Evolutionary conservation across 2,113 vertebrate genomes (phyloP).

Genomic region (Lipophrys pholis): DNA sequence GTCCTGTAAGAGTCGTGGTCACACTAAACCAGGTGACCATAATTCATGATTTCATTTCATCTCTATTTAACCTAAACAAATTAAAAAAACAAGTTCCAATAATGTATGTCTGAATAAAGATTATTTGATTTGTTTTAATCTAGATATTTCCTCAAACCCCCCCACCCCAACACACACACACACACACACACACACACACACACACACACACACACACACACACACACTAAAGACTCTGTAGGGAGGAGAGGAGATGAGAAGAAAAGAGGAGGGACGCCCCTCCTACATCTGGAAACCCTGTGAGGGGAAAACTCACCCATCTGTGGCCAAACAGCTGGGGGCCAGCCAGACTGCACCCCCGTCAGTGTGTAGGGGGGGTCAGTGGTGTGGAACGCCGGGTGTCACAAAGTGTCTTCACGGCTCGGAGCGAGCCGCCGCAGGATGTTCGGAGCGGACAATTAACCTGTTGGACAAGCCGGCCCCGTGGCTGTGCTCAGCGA

Average conservation of each 20-base stretch:
- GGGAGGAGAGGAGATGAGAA: slow-evolving; percentile 21
- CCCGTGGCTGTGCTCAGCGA: slow-evolving; percentile 19
- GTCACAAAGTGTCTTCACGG: slow-evolving; percentile 61
- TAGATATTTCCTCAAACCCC: no score
- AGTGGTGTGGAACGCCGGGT: slow-evolving; percentile 60
- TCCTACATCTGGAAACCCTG: slow-evolving; percentile 65
- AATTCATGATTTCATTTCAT: no score
- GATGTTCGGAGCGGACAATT: slow-evolving; percentile 45
- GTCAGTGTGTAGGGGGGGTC: slow-evolving; percentile 38
- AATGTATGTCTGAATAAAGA: no score
- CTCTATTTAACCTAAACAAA: no score
- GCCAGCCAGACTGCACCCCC: slow-evolving; percentile 59
- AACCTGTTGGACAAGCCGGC: slow-evolving; percentile 57
- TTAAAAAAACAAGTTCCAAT: no score
- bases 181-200: no score
- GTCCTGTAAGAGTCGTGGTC: no score
- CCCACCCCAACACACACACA: no score
- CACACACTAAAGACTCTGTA: slow-evolving; percentile 39
- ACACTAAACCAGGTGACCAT: no score
- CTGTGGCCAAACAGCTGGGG: slow-evolving; percentile 72
- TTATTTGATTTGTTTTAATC: no score
- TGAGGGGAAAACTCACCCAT: slow-evolving; percentile 72
- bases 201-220: background rate
- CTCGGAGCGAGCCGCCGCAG: background rate
- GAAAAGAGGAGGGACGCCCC: background rate